Evolutionary conservation across 2,888 invertebrate genomes (phyloP).

Genomic region (Octodonta nipae): DNA sequence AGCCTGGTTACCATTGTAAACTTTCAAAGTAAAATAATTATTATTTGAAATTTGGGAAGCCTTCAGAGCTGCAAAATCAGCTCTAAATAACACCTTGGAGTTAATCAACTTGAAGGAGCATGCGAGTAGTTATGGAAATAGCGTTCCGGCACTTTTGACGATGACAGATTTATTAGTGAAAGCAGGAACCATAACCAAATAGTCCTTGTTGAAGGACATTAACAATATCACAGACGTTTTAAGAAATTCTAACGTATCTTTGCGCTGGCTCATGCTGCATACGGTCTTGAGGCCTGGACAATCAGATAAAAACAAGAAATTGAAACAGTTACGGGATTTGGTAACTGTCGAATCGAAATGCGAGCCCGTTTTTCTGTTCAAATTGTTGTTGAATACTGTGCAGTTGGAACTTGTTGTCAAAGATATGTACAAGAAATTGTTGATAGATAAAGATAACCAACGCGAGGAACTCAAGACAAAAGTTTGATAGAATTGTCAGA

Average conservation of each 20-base stretch:
- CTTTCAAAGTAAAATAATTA: too few species aligned
- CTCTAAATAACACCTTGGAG: constrained; percentile 74
- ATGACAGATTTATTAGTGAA: constrained; percentile 54
- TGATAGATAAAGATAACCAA: constrained; percentile 55
- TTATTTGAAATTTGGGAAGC: constrained; percentile 87
- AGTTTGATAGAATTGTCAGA: constrained; percentile 74
- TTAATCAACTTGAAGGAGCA: constrained; percentile 57
- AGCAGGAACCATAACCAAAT: constrained; percentile 71
- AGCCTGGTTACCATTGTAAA: too few species aligned
- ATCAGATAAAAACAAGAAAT: constrained; percentile 51
- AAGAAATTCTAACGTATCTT: constrained; percentile 79
- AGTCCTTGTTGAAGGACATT: constrained; percentile 66
- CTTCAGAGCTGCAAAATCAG: constrained; percentile 83
- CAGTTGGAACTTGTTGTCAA: constrained; percentile 81
- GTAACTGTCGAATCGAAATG: constrained; percentile 67
- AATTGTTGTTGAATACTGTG: constrained; percentile 73
- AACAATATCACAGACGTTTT: constrained; percentile 68
- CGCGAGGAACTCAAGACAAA: constrained; percentile 70
- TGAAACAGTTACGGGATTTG: constrained; percentile 59
- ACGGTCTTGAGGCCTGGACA: constrained; percentile 49
- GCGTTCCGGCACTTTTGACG: constrained; percentile 44
- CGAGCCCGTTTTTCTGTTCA: constrained; percentile 55
- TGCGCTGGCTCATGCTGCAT: constrained; percentile 87
- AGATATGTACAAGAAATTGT: constrained; percentile 61
- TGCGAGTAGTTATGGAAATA: constrained; percentile 50